Evolutionary conservation across 2,113 vertebrate genomes (phyloP).

Genomic region (Psephotus haematonotus): DNA sequence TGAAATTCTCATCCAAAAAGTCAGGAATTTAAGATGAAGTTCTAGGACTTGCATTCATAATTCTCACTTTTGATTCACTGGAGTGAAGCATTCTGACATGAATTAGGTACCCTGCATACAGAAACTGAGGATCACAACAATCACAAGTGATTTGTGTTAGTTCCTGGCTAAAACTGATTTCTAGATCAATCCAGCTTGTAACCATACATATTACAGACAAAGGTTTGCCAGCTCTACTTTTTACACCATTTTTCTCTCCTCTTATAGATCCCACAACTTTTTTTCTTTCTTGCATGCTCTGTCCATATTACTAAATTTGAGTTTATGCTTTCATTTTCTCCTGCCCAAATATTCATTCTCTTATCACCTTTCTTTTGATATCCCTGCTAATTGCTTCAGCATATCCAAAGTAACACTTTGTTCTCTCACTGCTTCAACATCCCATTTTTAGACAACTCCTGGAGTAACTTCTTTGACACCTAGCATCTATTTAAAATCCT

Average conservation of each 20-base stretch:
- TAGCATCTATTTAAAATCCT: background rate
- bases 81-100: background rate
- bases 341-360: background rate
- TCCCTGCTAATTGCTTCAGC: background rate
- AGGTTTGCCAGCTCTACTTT: background rate
- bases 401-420: background rate
- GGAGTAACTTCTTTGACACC: background rate
- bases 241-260: background rate
- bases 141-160: background rate
- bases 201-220: background rate
- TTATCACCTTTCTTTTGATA: background rate
- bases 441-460: background rate
- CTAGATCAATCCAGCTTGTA: background rate
- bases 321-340: background rate
- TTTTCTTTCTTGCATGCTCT: background rate
- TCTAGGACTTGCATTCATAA: background rate
- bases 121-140: background rate
- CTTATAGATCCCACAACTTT: background rate
- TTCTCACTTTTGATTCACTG: background rate
- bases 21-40: background rate
- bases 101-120: background rate
- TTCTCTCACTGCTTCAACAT: background rate
- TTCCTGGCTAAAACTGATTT: background rate
- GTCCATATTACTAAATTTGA: background rate
- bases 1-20: background rate